Percentiles rank a stretch among this genome's conserved stretches.
phyloP scores from a whole-genome alignment of 1,140 invertebrate species.

The Neoseiulus cucumeris region DNA sequence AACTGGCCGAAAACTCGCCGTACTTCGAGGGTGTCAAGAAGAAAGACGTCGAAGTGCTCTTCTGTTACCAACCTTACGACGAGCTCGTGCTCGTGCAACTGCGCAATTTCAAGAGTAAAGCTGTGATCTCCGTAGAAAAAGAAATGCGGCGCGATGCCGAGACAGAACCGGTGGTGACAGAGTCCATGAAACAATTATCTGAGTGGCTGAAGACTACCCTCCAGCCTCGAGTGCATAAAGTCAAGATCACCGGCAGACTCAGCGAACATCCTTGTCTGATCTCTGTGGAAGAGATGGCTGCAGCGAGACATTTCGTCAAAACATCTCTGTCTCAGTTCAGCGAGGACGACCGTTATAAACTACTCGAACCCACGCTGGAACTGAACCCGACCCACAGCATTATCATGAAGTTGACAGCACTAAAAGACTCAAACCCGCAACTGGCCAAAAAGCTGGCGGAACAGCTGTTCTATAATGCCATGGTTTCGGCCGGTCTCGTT shows the following conservation, averaged over 20 bases:
- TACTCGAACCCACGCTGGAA: constrained; percentile 75
- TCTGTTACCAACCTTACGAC: constrained; percentile 87
- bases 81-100: constrained; percentile 82
- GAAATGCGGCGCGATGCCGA: constrained; percentile 59
- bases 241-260: constrained; percentile 58
- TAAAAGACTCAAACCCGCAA: constrained; percentile 50
- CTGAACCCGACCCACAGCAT: constrained; percentile 82
- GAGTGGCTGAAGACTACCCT: constrained; percentile 54
- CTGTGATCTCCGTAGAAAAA: constrained; percentile 74
- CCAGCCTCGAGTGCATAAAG: constrained; percentile 50
- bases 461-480: constrained; percentile 73
- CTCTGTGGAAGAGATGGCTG: constrained; percentile 85
- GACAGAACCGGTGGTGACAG: constrained; percentile 32
- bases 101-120: constrained; percentile 52
- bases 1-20: constrained; percentile 71
- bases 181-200: constrained; percentile 18
- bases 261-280: constrained; percentile 79
- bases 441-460: constrained; percentile 62
- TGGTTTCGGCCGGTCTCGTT: constrained; percentile 81
- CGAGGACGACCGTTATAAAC: constrained; percentile 60
- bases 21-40: constrained; percentile 76
- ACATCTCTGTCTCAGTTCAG: constrained; percentile 62
- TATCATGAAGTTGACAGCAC: constrained; percentile 60
- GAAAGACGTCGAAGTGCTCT: constrained; percentile 68
- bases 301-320: constrained; percentile 75